Base-by-base conservation (phyloP, 2,113 vertebrate species). In the Sander vitreus region DNA sequence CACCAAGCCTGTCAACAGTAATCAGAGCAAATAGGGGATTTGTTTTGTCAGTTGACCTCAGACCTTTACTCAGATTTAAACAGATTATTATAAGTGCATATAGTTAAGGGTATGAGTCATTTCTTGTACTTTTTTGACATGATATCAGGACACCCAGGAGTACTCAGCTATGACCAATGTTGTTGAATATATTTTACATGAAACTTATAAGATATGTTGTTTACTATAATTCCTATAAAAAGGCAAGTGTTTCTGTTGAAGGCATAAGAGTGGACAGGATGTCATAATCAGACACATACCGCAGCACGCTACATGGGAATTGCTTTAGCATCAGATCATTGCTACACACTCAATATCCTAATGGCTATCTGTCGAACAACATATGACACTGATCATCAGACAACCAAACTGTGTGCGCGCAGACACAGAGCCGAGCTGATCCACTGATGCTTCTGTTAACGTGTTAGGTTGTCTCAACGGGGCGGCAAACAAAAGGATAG, bases 401-500 rank as follows among this genome's bases (percentile, higher is more conserved):
- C 76, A 77, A 60, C 59, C 39, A 39, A 43, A 66, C 74, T 78
- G 19, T 11, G 75, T 15, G 53, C 3, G 3, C 53, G 2, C 68
- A 43, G 54, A 73, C 70, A 59, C 55, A 36, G 15, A 43, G 54
- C 47, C 4, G 71, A 66, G 68, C 73, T 0, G 78, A 76, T 55
- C 68, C 81, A 79, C 59, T 88, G 91, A 86, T 73, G 90, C 86
- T 85, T 83, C 85, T 71, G 84, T 91, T 91, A 91, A 92, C 23
- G n/a, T 83, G 88, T 86, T 43, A 77, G 95, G 93, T 89, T 90
- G 80, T 94, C 78, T 87, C 88, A 83, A 87, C 78, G 85, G 58
- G 77, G 89, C 81, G 15, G 91, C 89, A 92, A 94, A 95, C 87
- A 90, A 89, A 3, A 67, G 94, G 69, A 89, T 87, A 94, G 93